phyloP scores from a whole-genome alignment of 2,113 vertebrate species.

The Empidonax alnorum region DNA sequence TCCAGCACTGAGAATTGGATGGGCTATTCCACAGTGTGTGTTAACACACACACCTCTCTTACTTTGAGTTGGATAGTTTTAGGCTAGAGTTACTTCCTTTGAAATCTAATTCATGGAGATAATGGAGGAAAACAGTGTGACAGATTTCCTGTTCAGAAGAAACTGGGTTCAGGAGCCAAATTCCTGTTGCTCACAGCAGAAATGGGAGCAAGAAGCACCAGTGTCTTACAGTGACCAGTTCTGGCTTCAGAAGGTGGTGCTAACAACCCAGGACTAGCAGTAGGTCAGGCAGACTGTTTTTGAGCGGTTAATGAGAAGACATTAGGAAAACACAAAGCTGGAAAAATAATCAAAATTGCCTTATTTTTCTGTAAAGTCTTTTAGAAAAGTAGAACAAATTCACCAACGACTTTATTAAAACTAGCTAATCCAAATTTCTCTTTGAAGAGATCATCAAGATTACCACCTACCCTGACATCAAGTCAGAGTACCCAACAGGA shows the following conservation, averaged over 20 bases:
- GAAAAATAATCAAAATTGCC: background rate
- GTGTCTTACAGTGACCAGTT: background rate
- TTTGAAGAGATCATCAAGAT: background rate
- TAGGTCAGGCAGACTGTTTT: background rate
- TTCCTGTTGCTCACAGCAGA: background rate
- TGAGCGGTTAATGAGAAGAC: background rate
- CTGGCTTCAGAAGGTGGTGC: background rate
- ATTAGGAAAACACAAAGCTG: background rate
- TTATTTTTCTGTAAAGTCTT: background rate
- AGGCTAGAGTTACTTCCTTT: background rate
- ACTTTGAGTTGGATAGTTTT: background rate
- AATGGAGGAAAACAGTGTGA: background rate
- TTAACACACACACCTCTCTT: background rate
- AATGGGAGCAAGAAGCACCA: background rate
- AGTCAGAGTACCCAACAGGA: background rate
- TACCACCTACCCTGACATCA: background rate
- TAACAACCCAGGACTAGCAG: background rate
- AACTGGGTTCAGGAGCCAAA: background rate
- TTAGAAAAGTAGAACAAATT: constrained; percentile 19
- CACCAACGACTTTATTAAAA: constrained; percentile 3
- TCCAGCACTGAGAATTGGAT: background rate
- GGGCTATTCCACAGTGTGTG: background rate
- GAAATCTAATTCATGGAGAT: background rate
- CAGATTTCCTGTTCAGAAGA: background rate
- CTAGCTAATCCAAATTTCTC: background rate